Conservation (phyloP, 1,140 invertebrate genomes). For the Homarus americanus region DNA sequence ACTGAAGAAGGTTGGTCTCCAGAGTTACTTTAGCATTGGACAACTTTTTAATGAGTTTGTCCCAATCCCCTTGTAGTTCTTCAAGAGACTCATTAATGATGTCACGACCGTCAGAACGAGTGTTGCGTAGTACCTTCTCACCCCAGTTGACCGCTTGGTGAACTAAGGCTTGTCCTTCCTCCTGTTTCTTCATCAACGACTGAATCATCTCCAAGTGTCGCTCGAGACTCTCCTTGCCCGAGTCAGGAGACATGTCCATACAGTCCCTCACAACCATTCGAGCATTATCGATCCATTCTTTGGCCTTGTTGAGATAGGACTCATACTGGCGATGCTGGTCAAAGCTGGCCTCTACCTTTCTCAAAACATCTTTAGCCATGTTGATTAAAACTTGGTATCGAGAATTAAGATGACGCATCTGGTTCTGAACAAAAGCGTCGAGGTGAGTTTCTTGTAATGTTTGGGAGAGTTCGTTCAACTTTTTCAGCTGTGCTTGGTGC, state of each 20-base stretch:
- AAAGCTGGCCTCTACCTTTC: slow-evolving; percentile 93
- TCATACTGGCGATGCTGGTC: slow-evolving; percentile 93
- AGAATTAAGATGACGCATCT: slow-evolving; percentile 80
- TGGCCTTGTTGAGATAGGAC: slow-evolving; percentile 87
- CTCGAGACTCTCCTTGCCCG: slow-evolving; percentile 90
- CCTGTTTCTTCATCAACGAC: slow-evolving; percentile 89
- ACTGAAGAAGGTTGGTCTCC: slow-evolving; percentile 94
- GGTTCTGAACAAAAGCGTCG: slow-evolving; percentile 94
- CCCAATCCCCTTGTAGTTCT: slow-evolving; percentile 95
- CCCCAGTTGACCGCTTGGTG: slow-evolving; percentile 94
- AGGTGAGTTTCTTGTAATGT: slow-evolving; percentile 89
- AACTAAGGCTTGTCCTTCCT: slow-evolving; percentile 93
- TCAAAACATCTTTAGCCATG: slow-evolving; percentile 93
- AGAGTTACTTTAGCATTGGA: slow-evolving; percentile 94
- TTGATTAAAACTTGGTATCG: slow-evolving; percentile 85
- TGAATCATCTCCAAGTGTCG: slow-evolving; percentile 86
- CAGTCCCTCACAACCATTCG: slow-evolving; percentile 90
- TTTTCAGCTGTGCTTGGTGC: slow-evolving; percentile 91
- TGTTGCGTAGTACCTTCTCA: slow-evolving; percentile 93
- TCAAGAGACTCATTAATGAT: slow-evolving; percentile 92
- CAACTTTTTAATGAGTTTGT: slow-evolving; percentile 93
- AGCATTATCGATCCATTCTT: slow-evolving; percentile 92
- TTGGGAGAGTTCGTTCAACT: slow-evolving; percentile 88
- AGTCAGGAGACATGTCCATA: slow-evolving; percentile 85
- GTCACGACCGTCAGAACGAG: slow-evolving; percentile 92